Conservation (phyloP, 2,888 invertebrate species). For the Spisula subtruncata region DNA sequence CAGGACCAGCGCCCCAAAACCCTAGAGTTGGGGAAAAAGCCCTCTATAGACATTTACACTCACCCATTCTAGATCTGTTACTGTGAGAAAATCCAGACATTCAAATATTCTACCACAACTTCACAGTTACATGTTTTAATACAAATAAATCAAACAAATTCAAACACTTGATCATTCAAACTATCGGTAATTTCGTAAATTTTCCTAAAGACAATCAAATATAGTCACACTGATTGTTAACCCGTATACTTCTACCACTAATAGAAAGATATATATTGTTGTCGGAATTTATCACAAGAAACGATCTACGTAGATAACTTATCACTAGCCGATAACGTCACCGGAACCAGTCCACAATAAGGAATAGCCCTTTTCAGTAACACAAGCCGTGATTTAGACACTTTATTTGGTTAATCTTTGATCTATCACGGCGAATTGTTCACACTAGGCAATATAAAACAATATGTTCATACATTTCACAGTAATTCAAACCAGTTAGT, state of each 20-base stretch:
- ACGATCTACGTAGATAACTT: not conserved
- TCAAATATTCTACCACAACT: not conserved
- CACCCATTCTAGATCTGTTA: conserved; percentile 33
- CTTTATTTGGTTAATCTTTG: not conserved
- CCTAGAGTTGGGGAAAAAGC: too few species aligned
- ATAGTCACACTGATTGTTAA: not conserved
- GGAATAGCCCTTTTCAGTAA: not conserved
- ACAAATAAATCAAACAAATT: not conserved
- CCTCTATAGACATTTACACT: too few species aligned
- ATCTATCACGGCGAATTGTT: not conserved
- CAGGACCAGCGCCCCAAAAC: too few species aligned
- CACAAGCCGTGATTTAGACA: not conserved
- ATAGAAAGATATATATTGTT: not conserved
- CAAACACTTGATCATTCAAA: not conserved
- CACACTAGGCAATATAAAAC: not conserved
- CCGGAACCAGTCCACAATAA: not conserved
- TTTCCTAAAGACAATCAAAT: not conserved
- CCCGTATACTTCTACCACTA: not conserved
- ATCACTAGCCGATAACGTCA: not conserved
- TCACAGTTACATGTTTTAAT: not conserved
- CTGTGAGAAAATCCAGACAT: conserved; percentile 19
- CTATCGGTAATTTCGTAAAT: not conserved
- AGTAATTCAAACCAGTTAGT: conserved; percentile 15
- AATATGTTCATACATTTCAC: conserved; percentile 29
- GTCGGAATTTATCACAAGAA: not conserved